A percentile compares a stretch with the other conserved stretches of the same genome.
Conservation (phyloP, 2,113 vertebrate species). For the Mobula hypostoma region DNA sequence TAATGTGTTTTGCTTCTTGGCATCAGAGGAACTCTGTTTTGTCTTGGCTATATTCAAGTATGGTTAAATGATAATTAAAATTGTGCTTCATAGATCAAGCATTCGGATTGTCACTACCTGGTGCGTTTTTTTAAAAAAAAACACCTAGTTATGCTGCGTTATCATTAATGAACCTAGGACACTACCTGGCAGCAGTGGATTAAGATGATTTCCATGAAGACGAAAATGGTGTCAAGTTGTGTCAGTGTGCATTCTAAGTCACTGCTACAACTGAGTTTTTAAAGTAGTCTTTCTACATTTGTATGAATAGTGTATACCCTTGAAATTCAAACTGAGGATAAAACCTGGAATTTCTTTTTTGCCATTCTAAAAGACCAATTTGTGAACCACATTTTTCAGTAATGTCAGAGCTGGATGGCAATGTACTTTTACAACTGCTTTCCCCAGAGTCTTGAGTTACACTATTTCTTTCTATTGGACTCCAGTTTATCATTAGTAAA, state of each 20-base stretch:
- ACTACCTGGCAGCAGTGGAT: not conserved
- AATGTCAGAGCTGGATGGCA: not conserved
- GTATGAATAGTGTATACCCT: not conserved
- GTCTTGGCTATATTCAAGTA: too few species aligned
- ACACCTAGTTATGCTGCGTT: not conserved
- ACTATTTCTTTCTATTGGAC: not conserved
- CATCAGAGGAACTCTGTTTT: too few species aligned
- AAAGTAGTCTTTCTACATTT: not conserved
- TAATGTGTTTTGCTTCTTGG: too few species aligned
- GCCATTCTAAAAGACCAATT: not conserved
- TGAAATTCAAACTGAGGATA: not conserved
- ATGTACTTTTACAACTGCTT: not conserved
- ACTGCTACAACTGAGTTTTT: not conserved
- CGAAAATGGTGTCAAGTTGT: not conserved
- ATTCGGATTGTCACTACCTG: not conserved
- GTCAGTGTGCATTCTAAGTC: not conserved
- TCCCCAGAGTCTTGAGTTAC: not conserved
- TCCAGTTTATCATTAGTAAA: not conserved
- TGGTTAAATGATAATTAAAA: too few species aligned
- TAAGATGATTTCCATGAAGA: not conserved
- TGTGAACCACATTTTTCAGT: not conserved
- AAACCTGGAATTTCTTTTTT: not conserved
- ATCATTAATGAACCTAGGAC: too few species aligned
- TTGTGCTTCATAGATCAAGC: slow-evolving; percentile 3
- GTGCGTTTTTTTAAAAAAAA: not conserved